Conservation (phyloP, 1,140 invertebrate species). For the Drosophila bocki region DNA sequence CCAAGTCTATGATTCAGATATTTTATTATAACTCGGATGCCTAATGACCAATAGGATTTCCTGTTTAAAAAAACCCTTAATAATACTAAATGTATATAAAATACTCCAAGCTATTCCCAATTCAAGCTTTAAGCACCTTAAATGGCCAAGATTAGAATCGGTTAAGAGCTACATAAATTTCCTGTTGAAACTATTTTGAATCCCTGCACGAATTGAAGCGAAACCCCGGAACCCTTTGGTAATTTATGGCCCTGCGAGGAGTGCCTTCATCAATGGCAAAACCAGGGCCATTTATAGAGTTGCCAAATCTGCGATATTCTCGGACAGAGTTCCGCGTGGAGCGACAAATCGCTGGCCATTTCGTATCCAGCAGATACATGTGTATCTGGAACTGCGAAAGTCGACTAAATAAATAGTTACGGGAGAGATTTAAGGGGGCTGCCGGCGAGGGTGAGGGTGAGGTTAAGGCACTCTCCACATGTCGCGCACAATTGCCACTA, state of each 20-base stretch:
- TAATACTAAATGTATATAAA: neutral
- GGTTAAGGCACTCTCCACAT: conserved; percentile 56
- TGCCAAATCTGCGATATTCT: conserved; percentile 27
- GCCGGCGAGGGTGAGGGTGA: conserved; percentile 2
- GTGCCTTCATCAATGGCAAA: conserved; percentile 22
- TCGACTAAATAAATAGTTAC: conserved; percentile 78
- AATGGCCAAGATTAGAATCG: neutral
- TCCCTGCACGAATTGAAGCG: neutral
- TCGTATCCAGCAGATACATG: conserved; percentile 41
- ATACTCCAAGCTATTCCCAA: neutral
- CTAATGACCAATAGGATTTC: neutral
- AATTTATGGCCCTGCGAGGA: conserved; percentile 22
- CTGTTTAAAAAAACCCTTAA: neutral
- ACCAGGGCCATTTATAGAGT: conserved; percentile 17
- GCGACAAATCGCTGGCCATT: conserved; percentile 53
- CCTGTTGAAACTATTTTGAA: conserved; percentile 4
- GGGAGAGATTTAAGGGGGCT: conserved; percentile 11
- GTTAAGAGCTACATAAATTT: conserved; percentile 19
- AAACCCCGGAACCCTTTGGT: neutral
- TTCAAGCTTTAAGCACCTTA: neutral
- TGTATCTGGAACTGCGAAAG: conserved; percentile 44
- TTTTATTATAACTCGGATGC: neutral
- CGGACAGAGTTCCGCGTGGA: conserved; percentile 28
- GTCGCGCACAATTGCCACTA: conserved; percentile 82
- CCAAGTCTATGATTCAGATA: neutral